Evolutionary conservation across 2,888 invertebrate genomes (phyloP).

Genomic region (Ophraella communa): DNA sequence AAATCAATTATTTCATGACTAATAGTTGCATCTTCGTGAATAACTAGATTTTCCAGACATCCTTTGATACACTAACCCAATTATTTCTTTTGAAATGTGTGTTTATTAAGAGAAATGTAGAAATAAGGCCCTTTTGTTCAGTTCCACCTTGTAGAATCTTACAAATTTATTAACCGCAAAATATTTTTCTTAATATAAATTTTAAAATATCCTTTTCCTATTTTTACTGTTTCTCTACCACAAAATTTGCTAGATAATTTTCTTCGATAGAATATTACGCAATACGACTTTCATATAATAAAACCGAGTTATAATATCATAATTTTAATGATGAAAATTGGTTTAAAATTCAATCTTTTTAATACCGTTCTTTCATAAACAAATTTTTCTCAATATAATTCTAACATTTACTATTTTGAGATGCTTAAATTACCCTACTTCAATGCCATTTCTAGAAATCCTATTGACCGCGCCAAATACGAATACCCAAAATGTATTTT

Average conservation of each 20-base stretch:
- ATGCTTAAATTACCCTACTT: too few relatives aligned
- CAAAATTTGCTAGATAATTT: not conserved
- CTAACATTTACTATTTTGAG: too few relatives aligned
- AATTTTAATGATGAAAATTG: not conserved
- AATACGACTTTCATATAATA: not conserved
- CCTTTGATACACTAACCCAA: too few relatives aligned
- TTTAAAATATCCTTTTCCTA: not conserved
- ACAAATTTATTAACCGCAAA: not conserved
- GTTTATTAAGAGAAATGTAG: too few relatives aligned
- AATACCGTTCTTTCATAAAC: too few relatives aligned
- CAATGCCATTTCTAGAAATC: too few relatives aligned
- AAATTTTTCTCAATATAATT: too few relatives aligned
- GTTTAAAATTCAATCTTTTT: not conserved
- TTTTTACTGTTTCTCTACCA: not conserved
- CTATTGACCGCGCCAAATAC: too few relatives aligned
- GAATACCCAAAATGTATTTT: too few relatives aligned
- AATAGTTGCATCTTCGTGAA: slow-evolving; percentile 4
- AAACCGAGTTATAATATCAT: not conserved
- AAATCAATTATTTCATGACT: slow-evolving; percentile 26
- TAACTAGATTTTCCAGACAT: not conserved
- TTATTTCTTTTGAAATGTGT: too few relatives aligned
- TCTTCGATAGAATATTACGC: not conserved
- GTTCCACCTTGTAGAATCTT: too few relatives aligned
- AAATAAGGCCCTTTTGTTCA: too few relatives aligned
- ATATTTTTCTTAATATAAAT: not conserved